phyloP scores from a whole-genome alignment of 2,113 vertebrate species.

The Progne subis region DNA sequence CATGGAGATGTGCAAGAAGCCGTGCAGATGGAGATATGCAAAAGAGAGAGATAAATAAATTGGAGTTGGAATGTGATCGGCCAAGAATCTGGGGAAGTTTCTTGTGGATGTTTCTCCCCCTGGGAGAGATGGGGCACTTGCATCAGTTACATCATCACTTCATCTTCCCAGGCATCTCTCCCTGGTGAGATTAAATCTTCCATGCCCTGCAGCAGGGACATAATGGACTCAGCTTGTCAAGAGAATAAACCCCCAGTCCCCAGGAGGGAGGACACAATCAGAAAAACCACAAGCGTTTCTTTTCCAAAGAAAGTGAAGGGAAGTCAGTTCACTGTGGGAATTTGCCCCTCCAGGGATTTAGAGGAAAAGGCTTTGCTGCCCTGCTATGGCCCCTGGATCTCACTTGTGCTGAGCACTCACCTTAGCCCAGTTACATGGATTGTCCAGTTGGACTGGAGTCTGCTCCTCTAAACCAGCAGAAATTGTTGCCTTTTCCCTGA shows the following conservation, averaged over 20 bases:
- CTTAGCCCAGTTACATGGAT: background rate
- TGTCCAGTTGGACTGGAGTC: background rate
- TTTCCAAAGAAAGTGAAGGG: background rate
- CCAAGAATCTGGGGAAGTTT: slow-evolving; percentile 1
- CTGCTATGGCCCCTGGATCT: background rate
- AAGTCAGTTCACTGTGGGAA: background rate
- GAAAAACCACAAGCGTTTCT: background rate
- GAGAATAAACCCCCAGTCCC: slow-evolving; percentile 6
- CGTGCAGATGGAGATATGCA: slow-evolving; percentile 43
- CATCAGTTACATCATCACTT: background rate
- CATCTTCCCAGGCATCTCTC: background rate
- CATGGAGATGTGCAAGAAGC: slow-evolving; percentile 54
- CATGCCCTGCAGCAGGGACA: background rate
- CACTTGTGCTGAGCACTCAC: background rate
- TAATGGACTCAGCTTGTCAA: slow-evolving; percentile 12
- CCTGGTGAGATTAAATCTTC: slow-evolving; percentile 20
- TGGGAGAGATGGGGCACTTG: background rate
- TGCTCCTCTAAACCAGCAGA: background rate
- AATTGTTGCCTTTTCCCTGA: background rate
- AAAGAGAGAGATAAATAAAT: slow-evolving; percentile 35
- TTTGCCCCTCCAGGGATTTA: background rate
- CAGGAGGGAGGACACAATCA: background rate
- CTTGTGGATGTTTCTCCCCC: background rate
- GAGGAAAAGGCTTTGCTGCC: background rate
- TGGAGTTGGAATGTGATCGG: background rate